Conservation (phyloP, 2,888 invertebrate genomes). For the Platynereis dumerilii region DNA sequence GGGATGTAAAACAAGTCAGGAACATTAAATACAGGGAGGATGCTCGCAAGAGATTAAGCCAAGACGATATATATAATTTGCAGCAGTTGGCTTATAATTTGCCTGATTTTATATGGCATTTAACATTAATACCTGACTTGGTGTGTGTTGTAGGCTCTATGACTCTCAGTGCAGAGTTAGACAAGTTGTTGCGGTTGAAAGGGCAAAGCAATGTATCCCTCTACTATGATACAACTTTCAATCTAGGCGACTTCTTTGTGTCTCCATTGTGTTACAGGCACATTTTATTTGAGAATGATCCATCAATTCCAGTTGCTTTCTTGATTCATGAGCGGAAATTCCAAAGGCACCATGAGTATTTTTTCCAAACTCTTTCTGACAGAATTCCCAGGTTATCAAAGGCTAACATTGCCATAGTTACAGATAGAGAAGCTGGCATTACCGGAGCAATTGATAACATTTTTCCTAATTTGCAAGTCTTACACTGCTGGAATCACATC, state of each 20-base stretch:
- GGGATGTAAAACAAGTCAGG: not conserved
- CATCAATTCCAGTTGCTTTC: not conserved
- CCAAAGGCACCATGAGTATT: conserved; percentile 7
- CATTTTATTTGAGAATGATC: not conserved
- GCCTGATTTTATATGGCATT: no score
- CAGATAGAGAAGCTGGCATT: conserved; percentile 1
- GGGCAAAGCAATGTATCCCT: no score
- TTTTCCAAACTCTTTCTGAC: not conserved
- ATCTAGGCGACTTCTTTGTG: not conserved
- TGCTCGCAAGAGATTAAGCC: not conserved
- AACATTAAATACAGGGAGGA: not conserved
- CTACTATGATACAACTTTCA: no score
- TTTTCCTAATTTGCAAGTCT: not conserved
- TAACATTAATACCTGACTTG: no score
- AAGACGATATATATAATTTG: not conserved
- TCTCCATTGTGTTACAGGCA: not conserved
- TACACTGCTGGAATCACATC: conserved; percentile 8
- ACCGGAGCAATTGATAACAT: conserved; percentile 2
- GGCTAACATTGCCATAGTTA: not conserved
- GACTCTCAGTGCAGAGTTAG: no score
- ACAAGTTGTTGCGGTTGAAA: no score
- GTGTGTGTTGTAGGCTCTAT: no score
- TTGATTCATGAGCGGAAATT: conserved; percentile 7
- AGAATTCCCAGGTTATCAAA: not conserved
- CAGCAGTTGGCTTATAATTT: not conserved